Evolutionary conservation across 2,888 invertebrate genomes (phyloP).

Genomic region (Ornithoptera alexandrae): DNA sequence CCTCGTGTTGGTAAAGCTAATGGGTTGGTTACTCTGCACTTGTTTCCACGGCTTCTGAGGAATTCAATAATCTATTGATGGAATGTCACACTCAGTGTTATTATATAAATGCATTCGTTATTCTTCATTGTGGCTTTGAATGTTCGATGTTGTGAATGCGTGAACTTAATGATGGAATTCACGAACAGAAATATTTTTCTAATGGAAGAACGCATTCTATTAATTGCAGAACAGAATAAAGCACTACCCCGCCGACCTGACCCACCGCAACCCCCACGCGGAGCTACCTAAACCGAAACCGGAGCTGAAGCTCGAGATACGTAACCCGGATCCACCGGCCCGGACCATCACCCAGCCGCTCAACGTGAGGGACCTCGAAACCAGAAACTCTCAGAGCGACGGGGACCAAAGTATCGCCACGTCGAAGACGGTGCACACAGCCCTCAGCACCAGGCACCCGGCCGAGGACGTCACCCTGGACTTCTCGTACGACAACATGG

Average conservation of each 20-base stretch:
- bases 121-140: no score
- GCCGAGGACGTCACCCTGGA: conserved; percentile 88
- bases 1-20: no score
- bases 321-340: conserved; percentile 65
- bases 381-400: conserved; percentile 66
- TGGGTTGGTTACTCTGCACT: no score
- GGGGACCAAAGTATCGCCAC: conserved; percentile 80
- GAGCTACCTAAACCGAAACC: conserved; percentile 67
- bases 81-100: no score
- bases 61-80: no score
- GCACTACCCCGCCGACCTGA: conserved; percentile 65
- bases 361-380: conserved; percentile 63
- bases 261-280: conserved; percentile 73
- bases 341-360: conserved; percentile 57
- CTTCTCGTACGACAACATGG: conserved; percentile 89
- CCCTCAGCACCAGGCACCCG: conserved; percentile 85
- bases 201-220: no score
- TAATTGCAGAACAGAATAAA: conserved; percentile 68
- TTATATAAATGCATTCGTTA: no score
- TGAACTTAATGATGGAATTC: no score
- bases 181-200: not conserved
- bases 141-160: no score
- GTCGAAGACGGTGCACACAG: conserved; percentile 84
- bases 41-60: no score
- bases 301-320: conserved; percentile 67